phyloP scores from a whole-genome alignment of 2,888 invertebrate genomes.

The Cataglyphis altisquamis region DNA sequence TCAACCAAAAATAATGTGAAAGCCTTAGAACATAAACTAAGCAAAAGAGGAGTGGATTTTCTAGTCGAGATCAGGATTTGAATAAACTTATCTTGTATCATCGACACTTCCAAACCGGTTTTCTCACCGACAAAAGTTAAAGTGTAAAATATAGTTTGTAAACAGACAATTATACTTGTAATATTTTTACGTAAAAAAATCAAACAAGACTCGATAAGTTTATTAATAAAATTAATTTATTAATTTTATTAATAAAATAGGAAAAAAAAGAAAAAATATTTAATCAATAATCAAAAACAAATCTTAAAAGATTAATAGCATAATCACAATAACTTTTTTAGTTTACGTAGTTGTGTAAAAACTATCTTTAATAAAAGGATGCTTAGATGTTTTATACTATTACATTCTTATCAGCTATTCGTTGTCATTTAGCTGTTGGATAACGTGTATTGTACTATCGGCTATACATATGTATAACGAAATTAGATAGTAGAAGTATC shows the following conservation, averaged over 20 bases:
- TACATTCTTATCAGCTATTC: slow-evolving; percentile 2
- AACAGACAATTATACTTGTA: background rate
- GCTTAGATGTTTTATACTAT: background rate
- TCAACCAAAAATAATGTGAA: slow-evolving; percentile 26
- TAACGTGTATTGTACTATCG: slow-evolving; percentile 5
- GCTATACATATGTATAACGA: slow-evolving; percentile 30
- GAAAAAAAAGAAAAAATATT: too few species aligned
- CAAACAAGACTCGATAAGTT: background rate
- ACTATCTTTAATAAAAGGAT: background rate
- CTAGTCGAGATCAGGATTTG: slow-evolving; percentile 2
- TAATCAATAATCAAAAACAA: background rate
- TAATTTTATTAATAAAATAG: background rate
- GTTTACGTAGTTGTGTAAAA: too few species aligned
- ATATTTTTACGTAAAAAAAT: background rate
- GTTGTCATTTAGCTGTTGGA: background rate
- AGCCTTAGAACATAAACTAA: slow-evolving; percentile 7
- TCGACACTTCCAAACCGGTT: slow-evolving; percentile 6
- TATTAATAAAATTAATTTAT: background rate
- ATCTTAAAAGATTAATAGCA: background rate
- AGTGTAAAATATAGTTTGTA: slow-evolving; percentile 1
- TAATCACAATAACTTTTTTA: background rate
- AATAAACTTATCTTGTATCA: slow-evolving; percentile 2
- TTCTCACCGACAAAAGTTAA: background rate
- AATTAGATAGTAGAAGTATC: slow-evolving; percentile 66
- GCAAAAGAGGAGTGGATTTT: slow-evolving; percentile 7